Evolutionary conservation across 1,140 invertebrate species (phyloP).

Genomic region (Mylabris phalerata): DNA sequence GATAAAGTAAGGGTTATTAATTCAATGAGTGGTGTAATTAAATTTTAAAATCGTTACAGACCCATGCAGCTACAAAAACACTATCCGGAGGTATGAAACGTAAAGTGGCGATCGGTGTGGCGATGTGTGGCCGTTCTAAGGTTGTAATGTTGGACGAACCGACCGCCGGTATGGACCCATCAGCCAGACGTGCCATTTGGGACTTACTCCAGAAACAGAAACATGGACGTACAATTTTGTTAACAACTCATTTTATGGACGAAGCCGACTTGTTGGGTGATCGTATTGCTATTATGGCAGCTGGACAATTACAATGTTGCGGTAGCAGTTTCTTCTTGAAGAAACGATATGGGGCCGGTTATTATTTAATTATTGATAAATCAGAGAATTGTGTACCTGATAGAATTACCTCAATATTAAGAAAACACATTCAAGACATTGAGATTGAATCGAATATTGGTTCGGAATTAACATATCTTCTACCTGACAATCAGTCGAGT

Average conservation of each 20-base stretch:
- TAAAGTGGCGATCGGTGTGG: conserved; percentile 71
- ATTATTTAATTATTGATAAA: conserved; percentile 50
- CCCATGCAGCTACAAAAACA: conserved; percentile 48
- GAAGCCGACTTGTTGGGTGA: conserved; percentile 93
- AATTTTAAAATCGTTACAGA: too few species aligned
- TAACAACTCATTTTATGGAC: conserved; percentile 97
- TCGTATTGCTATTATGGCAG: conserved; percentile 82
- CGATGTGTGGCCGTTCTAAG: conserved; percentile 60
- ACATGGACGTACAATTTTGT: conserved; percentile 57
- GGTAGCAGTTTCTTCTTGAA: conserved; percentile 84
- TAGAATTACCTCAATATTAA: too few species aligned
- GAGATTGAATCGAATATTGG: conserved; percentile 28
- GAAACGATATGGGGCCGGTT: conserved; percentile 70
- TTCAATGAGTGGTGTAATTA: too few species aligned
- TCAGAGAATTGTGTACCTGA: too few species aligned
- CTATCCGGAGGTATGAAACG: conserved; percentile 83
- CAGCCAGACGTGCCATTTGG: conserved; percentile 84
- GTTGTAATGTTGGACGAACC: conserved; percentile 87
- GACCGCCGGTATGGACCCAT: conserved; percentile 92
- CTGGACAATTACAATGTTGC: conserved; percentile 70
- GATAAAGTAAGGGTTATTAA: too few species aligned
- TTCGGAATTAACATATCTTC: conserved; percentile 25
- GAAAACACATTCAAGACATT: conserved; percentile 23
- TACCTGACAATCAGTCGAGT: conserved; percentile 30
- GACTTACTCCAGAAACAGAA: conserved; percentile 63